Conservation (phyloP, 2,113 vertebrate species). For the Sander vitreus region DNA sequence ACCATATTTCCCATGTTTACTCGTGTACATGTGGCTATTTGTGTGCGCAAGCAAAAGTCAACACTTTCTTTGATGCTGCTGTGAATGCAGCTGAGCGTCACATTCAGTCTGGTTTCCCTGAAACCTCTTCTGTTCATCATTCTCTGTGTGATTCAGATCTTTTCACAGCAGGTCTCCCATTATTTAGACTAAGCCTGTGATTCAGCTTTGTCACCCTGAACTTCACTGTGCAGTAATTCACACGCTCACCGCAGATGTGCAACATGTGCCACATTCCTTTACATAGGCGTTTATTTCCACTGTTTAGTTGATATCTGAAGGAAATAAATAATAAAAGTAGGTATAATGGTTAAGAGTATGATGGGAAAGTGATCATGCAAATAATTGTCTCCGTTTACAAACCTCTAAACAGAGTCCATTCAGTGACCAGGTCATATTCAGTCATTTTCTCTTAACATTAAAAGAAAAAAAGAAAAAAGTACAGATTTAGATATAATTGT, state of each 20-base stretch:
- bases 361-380: not conserved
- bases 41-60: not conserved
- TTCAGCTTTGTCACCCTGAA: constrained; percentile 19
- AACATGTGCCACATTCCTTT: not conserved
- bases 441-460: not conserved
- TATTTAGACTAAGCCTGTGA: constrained; percentile 43
- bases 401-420: not conserved
- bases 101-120: constrained; percentile 18
- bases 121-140: not conserved
- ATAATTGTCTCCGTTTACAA: not conserved
- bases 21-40: not conserved
- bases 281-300: too few relatives aligned
- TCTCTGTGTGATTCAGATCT: constrained; percentile 18
- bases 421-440: not conserved
- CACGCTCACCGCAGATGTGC: not conserved
- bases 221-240: constrained; percentile 15
- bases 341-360: not conserved
- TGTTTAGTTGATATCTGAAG: not conserved
- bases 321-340: not conserved
- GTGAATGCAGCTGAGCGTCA: not conserved
- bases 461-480: not conserved
- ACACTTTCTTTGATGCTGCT: constrained; percentile 5
- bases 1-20: too few relatives aligned
- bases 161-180: constrained; percentile 31
- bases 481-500: constrained; percentile 40